These are phyloP conservation scores for Acrobasis consociella DNA, from an alignment of 2,888 invertebrate species.

Conservation along the genomic window DNA sequence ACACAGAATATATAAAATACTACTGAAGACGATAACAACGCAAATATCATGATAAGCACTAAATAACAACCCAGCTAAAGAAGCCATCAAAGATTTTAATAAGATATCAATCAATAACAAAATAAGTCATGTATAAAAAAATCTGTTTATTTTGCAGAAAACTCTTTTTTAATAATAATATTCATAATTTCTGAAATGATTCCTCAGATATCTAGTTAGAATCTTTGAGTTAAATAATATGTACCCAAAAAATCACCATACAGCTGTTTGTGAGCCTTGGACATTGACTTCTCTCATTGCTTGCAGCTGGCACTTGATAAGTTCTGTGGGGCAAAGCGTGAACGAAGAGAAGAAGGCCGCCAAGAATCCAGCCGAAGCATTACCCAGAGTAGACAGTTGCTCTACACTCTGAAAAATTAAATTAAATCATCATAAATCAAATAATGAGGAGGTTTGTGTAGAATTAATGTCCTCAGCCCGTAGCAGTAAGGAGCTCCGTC, in stretches of 20 bases:
- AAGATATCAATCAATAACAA: constrained; percentile 26
- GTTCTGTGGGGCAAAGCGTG: constrained; percentile 97
- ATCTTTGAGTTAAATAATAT: constrained; percentile 35
- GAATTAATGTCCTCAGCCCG: too few relatives aligned
- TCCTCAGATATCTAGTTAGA: constrained; percentile 12
- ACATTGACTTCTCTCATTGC: constrained; percentile 91
- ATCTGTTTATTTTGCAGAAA: background rate
- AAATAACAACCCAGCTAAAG: background rate
- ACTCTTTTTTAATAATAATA: too few relatives aligned
- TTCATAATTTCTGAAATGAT: background rate
- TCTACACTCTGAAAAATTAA: constrained; percentile 80
- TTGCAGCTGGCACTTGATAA: constrained; percentile 98
- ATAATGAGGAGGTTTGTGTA: too few relatives aligned
- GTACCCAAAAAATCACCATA: constrained; percentile 69
- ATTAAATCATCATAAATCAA: constrained; percentile 25
- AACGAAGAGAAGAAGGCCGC: constrained; percentile 99
- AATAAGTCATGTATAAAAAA: background rate
- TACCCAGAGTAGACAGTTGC: constrained; percentile 87
- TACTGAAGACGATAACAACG: background rate
- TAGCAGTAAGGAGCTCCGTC: too few relatives aligned
- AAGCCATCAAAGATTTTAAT: constrained; percentile 10
- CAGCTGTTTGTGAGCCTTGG: constrained; percentile 70
- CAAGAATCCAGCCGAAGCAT: constrained; percentile 95
- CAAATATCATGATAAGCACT: constrained; percentile 5
- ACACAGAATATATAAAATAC: too few relatives aligned